phyloP scores from a whole-genome alignment of 2,113 vertebrate genomes.

The Thamnophis sirtalis region DNA sequence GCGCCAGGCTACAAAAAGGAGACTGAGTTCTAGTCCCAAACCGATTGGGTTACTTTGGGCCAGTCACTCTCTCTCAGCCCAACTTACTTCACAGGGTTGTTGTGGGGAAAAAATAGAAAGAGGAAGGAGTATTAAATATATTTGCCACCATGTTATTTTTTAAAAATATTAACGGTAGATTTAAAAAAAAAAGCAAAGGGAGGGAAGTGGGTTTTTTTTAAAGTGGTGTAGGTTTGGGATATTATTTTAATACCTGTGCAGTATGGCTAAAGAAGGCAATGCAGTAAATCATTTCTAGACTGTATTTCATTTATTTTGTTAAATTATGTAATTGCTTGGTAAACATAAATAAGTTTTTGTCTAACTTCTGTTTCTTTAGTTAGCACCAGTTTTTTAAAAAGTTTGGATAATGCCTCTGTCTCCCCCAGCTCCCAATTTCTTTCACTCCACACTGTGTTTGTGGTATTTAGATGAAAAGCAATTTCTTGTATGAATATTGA shows the following conservation, averaged over 20 bases:
- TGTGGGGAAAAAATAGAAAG: background rate
- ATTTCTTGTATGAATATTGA: slow-evolving; percentile 20
- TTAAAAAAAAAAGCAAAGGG: background rate
- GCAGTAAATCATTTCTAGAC: background rate
- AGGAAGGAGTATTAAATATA: background rate
- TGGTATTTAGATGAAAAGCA: background rate
- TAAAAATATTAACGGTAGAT: background rate
- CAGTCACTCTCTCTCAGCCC: background rate
- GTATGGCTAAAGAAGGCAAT: background rate
- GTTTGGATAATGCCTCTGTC: background rate
- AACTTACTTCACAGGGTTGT: background rate
- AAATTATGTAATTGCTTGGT: background rate
- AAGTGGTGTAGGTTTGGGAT: slow-evolving; percentile 11
- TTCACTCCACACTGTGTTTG: background rate
- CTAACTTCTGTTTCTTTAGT: background rate
- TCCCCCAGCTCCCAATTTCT: background rate
- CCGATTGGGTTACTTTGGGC: background rate
- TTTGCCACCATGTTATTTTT: background rate
- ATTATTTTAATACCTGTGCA: slow-evolving; percentile 31
- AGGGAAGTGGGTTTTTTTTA: background rate
- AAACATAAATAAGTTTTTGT: background rate
- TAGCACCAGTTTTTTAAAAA: background rate
- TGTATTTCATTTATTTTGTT: background rate
- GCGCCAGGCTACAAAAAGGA: background rate
- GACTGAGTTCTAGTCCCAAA: background rate